phyloP scores from a whole-genome alignment of 1,140 invertebrate species.

The Muscidifurax raptorellus region DNA sequence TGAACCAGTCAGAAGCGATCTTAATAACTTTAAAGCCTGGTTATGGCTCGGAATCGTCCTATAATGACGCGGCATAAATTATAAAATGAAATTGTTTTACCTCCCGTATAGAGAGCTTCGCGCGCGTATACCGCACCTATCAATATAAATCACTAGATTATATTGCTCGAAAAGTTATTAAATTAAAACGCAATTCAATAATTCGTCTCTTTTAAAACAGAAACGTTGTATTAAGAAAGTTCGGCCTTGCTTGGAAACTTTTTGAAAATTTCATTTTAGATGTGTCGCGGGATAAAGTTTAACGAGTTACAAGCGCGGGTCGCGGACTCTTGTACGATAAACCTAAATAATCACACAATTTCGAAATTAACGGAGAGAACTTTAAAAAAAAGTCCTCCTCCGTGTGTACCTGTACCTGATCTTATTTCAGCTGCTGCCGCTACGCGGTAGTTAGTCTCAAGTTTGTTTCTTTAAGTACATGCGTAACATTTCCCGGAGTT shows the following conservation, averaged over 20 bases:
- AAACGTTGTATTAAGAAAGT: not conserved
- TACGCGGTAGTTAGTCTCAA: not conserved
- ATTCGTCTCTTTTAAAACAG: not conserved
- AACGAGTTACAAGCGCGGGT: not conserved
- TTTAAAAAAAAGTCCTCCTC: too few relatives aligned
- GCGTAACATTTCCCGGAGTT: not conserved
- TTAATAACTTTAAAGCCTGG: not conserved
- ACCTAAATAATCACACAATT: not conserved
- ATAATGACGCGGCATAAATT: not conserved
- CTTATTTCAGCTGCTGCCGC: not conserved
- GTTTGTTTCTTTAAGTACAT: not conserved
- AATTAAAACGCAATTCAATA: too few relatives aligned
- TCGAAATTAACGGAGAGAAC: not conserved
- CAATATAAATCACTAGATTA: not conserved
- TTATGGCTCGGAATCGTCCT: not conserved
- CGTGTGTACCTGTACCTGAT: too few relatives aligned
- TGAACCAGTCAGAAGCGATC: not conserved
- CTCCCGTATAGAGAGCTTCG: too few relatives aligned
- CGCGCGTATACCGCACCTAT: too few relatives aligned
- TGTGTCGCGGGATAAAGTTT: not conserved
- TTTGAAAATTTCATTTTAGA: not conserved
- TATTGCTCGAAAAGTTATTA: not conserved
- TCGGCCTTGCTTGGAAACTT: not conserved
- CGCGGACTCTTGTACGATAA: not conserved
- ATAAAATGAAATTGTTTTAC: not conserved